These are phyloP conservation scores for Lycorma delicatula DNA, from an alignment of 1,140 invertebrate species.

Conservation along the genomic window DNA sequence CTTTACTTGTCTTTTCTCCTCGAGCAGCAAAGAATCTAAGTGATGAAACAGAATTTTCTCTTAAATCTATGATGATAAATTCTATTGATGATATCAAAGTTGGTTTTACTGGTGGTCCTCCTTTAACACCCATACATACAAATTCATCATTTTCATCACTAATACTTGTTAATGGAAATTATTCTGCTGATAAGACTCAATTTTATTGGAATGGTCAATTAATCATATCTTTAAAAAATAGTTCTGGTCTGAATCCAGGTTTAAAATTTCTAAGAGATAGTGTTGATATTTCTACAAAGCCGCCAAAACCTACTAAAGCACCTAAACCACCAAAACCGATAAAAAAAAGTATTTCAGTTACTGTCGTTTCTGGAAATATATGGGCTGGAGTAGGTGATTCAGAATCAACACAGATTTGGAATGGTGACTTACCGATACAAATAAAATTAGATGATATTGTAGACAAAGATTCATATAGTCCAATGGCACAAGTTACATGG, in stretches of 20 bases:
- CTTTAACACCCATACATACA: too few species aligned
- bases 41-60: too few species aligned
- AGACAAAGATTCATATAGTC: conserved; percentile 5
- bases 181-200: background rate
- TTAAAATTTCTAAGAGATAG: background rate
- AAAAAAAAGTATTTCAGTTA: conserved; percentile 1
- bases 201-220: conserved; percentile 12
- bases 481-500: conserved; percentile 11
- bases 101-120: too few species aligned
- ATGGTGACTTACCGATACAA: conserved; percentile 10
- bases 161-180: conserved; percentile 6
- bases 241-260: too few species aligned
- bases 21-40: too few species aligned
- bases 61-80: too few species aligned
- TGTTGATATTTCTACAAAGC: background rate
- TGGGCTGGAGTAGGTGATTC: conserved; percentile 7
- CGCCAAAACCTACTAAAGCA: background rate
- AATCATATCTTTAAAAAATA: conserved; percentile 2
- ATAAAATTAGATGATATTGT: conserved; percentile 13
- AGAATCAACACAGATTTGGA: conserved; percentile 8
- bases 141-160: too few species aligned
- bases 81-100: too few species aligned
- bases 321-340: conserved; percentile 5
- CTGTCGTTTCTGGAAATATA: conserved; percentile 2
- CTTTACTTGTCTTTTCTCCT: too few species aligned